These are phyloP conservation scores for Pangasianodon gigas DNA, from an alignment of 2,113 vertebrate species.

Conservation along the genomic window DNA sequence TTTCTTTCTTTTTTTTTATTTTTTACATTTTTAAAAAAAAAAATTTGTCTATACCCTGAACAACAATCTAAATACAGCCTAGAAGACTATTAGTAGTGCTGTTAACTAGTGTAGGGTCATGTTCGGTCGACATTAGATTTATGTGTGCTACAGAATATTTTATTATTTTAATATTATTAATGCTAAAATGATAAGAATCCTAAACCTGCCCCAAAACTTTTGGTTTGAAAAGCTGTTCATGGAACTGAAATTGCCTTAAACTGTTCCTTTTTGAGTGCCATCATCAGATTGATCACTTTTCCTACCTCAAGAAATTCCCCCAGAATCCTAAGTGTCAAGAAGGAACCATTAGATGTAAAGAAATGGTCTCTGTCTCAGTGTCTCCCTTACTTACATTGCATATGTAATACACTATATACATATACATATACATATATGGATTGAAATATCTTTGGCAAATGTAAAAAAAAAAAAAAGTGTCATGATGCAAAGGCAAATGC, in stretches of 20 bases:
- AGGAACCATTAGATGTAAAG: not conserved
- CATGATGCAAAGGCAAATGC: not conserved
- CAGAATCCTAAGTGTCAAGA: not conserved
- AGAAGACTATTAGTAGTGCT: not conserved
- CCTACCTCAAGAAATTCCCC: conserved; percentile 45
- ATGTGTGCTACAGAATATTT: not conserved
- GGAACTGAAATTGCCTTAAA: conserved; percentile 46
- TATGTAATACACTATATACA: not conserved
- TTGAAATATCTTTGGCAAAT: not conserved
- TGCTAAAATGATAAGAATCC: not conserved
- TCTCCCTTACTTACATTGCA: not conserved
- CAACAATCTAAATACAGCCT: not conserved
- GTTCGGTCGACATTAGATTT: not conserved
- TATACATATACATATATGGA: not conserved
- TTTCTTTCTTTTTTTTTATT: not conserved
- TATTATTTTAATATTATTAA: not conserved
- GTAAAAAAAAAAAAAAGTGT: not conserved
- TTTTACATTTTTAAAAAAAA: not conserved
- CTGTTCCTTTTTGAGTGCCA: conserved; percentile 8
- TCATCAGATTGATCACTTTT: conserved; percentile 19
- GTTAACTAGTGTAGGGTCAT: not conserved
- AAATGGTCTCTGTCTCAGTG: not conserved
- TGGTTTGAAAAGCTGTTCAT: conserved; percentile 5
- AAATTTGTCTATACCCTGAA: not conserved
- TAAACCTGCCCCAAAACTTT: not conserved